A percentile compares a stretch with the other conserved stretches of the same genome.
Conservation (phyloP, 2,113 vertebrate species). For the Osmerus eperlanus region DNA sequence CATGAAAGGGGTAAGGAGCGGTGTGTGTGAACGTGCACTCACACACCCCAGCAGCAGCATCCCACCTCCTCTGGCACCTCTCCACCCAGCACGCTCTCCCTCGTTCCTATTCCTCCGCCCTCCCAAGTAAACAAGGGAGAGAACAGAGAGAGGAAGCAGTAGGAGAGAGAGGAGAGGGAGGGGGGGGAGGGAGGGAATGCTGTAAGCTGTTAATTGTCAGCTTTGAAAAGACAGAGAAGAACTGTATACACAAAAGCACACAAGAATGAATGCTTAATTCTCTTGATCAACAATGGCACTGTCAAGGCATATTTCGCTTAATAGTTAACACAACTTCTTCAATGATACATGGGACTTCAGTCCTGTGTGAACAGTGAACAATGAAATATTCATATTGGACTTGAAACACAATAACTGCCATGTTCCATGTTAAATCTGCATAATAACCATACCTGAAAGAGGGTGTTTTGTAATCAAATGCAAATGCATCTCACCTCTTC, state of each 20-base stretch:
- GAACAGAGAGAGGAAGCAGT: constrained; percentile 16
- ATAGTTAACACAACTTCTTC: constrained; percentile 22
- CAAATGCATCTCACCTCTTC: constrained; percentile 60
- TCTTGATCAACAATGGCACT: constrained; percentile 13
- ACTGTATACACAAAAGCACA: constrained; percentile 16
- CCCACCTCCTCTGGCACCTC: constrained; percentile 36
- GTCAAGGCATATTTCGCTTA: constrained; percentile 14
- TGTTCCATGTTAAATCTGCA: constrained; percentile 14
- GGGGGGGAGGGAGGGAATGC: constrained; percentile 9
- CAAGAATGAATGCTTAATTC: constrained; percentile 27
- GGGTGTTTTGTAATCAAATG: constrained; percentile 51
- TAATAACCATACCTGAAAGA: constrained; percentile 22
- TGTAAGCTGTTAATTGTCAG: constrained; percentile 44
- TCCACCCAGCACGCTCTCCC: constrained; percentile 38
- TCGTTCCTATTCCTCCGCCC: constrained; percentile 23
- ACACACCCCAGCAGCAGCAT: background rate
- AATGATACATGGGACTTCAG: constrained; percentile 21
- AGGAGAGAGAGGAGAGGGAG: constrained; percentile 19
- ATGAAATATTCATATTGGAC: background rate
- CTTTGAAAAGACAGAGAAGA: constrained; percentile 28
- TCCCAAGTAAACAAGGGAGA: constrained; percentile 43
- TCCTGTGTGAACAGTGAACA: constrained; percentile 1
- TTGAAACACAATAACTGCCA: constrained; percentile 25
- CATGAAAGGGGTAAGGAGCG: background rate
- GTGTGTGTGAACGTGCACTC: constrained; percentile 32